Conservation (phyloP, 2,797 vertebrate genomes). For the Pantherophis vulpinus region DNA sequence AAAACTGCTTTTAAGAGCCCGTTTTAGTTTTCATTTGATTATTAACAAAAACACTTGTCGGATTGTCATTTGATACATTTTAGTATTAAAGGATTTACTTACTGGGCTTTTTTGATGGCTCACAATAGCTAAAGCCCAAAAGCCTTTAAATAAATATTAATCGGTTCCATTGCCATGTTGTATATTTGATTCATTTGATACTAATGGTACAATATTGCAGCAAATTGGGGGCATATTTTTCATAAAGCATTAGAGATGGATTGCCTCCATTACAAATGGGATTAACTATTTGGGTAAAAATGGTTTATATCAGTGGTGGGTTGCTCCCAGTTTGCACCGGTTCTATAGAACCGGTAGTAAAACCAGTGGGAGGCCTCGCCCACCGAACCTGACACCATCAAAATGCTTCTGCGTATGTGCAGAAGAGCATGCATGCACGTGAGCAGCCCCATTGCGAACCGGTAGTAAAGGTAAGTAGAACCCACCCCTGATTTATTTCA, state of each 20-base stretch:
- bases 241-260: background rate
- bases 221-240: background rate
- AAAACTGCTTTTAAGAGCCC: background rate
- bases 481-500: too few species aligned
- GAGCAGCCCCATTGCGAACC: too few species aligned
- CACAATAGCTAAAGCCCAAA: background rate
- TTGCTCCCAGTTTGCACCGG: too few species aligned
- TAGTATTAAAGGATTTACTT: background rate
- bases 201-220: background rate
- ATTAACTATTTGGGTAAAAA: constrained; percentile 4
- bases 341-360: too few species aligned
- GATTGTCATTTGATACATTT: background rate
- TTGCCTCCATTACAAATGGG: background rate
- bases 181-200: background rate
- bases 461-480: too few species aligned
- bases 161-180: background rate
- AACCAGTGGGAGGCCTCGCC: too few species aligned
- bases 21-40: background rate
- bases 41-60: background rate
- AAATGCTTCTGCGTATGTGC: too few species aligned
- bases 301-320: background rate
- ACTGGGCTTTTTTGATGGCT: background rate
- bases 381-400: too few species aligned
- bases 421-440: too few species aligned
- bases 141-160: background rate